Base-by-base conservation (phyloP, 2,888 invertebrate species). In the Amiota communis region DNA sequence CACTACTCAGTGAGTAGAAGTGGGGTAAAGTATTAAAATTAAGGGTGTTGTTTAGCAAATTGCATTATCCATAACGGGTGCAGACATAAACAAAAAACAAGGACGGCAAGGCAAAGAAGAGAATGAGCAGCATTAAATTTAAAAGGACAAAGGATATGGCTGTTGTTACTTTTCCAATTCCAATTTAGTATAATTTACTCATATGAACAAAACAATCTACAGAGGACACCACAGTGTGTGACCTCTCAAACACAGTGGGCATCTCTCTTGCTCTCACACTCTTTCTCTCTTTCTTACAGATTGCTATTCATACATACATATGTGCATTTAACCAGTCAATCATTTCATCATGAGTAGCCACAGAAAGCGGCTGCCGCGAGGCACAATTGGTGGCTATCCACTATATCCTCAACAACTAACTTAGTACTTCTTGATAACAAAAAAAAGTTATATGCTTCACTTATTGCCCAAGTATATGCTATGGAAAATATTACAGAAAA, bases 301-400 rank as follows among this genome's bases (percentile, higher is more conserved):
- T 76, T 76, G 72, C 51, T 76, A 75, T 76, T 57, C 11, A 74
- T 12, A 46, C 36, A 8, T 53, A 8, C 68, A 53, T 23, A 59
- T 47, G 47, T 17, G 74, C 69, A 72, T 36, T 46, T 36, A 63
- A 4, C 46, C 36, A 13, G 17, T 36, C 63, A 46, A 13, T 17
- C 23, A 36, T 46, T 75, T 23, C 72, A 63, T 15, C 20, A 15
- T 61, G 15, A 8, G 51, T 74, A 80, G 81, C 80, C 82, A 79
- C 67, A 67, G 73, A 76, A 85, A 85, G 86, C 74, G 83, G 83
- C 85, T 73, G 86, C 83, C 82, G 75, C 80, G 61, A 80, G 83
- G 83, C 79, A 83, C 80, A 82, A 84, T 85, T 84, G 82, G 78
- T 81, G 82, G 85, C 74, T 74, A 78, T 36, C 79, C 72, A 20